phyloP scores from a whole-genome alignment of 2,113 vertebrate species.

The Heliornis fulica region DNA sequence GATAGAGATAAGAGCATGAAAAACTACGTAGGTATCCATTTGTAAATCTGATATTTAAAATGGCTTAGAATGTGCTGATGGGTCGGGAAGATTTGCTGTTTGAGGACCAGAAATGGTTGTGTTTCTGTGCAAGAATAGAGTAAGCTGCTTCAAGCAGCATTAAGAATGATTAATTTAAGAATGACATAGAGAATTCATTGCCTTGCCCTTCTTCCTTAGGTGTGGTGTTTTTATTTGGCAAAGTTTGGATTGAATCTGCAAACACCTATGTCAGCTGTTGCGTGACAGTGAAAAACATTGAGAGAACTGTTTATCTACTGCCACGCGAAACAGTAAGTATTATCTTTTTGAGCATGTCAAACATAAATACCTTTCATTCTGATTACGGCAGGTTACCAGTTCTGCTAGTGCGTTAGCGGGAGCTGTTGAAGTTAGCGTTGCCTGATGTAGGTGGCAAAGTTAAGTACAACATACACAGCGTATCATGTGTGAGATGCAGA shows the following conservation, averaged over 20 bases:
- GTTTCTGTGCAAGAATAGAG: background rate
- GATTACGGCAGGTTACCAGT: background rate
- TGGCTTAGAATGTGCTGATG: background rate
- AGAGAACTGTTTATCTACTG: conserved; percentile 90
- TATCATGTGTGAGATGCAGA: background rate
- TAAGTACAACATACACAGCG: background rate
- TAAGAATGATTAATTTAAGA: background rate
- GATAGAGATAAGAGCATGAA: background rate
- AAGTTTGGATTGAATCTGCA: conserved; percentile 93
- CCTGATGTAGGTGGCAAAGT: background rate
- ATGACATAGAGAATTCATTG: background rate
- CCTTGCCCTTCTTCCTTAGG: conserved; percentile 70
- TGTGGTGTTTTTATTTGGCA: conserved; percentile 95
- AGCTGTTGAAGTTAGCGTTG: background rate
- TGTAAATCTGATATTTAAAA: background rate
- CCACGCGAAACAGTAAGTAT: conserved; percentile 87
- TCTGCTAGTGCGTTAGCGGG: background rate
- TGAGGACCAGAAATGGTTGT: background rate
- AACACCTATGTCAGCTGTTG: conserved; percentile 91
- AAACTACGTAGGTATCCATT: background rate
- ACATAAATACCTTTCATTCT: conserved; percentile 37
- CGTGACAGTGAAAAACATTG: conserved; percentile 91
- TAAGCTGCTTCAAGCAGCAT: background rate
- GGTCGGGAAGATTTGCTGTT: background rate
- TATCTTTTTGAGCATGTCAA: conserved; percentile 11